Conservation (phyloP, 2,113 vertebrate species). For the Penelope pileata region DNA sequence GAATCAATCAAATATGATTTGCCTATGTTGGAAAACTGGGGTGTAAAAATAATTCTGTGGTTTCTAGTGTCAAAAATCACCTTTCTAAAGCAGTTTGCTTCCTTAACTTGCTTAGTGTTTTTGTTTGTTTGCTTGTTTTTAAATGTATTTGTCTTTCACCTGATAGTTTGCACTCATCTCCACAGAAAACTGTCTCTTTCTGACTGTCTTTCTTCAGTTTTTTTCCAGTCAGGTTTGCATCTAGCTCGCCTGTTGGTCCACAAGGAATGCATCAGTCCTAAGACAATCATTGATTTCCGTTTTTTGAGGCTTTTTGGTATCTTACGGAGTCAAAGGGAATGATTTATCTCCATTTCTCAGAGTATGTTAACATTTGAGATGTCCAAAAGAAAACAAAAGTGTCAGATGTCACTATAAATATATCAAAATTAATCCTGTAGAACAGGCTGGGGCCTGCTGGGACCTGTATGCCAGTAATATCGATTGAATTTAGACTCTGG, state of each 20-base stretch:
- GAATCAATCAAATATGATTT: neutral
- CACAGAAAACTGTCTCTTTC: neutral
- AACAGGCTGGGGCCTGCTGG: neutral
- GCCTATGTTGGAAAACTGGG: neutral
- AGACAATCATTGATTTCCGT: neutral
- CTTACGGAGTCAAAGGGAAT: neutral
- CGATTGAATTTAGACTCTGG: neutral
- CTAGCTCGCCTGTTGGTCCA: neutral
- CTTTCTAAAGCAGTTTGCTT: neutral
- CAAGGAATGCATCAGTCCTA: neutral
- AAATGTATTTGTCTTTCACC: neutral
- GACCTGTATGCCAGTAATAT: neutral
- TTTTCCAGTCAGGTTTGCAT: neutral
- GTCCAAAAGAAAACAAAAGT: neutral
- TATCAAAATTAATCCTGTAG: neutral
- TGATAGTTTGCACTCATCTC: neutral
- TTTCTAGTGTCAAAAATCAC: neutral
- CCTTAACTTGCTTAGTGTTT: neutral
- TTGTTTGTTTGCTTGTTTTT: neutral
- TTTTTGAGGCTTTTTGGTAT: neutral
- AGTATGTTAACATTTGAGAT: neutral
- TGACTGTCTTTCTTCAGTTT: neutral
- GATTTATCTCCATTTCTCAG: neutral
- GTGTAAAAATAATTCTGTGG: neutral
- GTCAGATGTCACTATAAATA: conserved; percentile 5